Evolutionary conservation across 1,140 invertebrate species (phyloP).

Genomic region (Drosophila burlai): DNA sequence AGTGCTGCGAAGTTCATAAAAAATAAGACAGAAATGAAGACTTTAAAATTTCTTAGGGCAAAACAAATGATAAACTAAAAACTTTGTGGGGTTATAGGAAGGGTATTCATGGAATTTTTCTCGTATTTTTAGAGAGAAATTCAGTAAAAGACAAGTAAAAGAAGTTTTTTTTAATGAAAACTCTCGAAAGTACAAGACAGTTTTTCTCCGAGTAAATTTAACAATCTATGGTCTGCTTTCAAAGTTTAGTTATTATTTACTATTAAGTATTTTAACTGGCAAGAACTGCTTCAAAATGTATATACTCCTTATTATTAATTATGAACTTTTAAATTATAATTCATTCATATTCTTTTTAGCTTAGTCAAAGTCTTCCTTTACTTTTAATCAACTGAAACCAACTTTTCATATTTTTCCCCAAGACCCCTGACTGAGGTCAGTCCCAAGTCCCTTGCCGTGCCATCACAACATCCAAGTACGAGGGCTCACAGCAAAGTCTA

Average conservation of each 20-base stretch:
- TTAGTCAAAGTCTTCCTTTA: not conserved
- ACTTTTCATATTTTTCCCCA: conserved; percentile 3
- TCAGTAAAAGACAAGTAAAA: not conserved
- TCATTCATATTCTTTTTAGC: not conserved
- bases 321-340: not conserved
- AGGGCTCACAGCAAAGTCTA: not conserved
- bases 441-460: not conserved
- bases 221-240: not conserved
- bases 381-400: conserved; percentile 14
- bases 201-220: not conserved
- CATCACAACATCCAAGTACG: conserved; percentile 10
- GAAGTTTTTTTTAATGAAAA: conserved; percentile 12
- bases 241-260: not conserved
- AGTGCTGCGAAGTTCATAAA: conserved; percentile 1
- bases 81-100: not conserved
- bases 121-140: not conserved
- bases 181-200: not conserved
- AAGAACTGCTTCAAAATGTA: not conserved
- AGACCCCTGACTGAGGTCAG: conserved; percentile 4
- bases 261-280: not conserved
- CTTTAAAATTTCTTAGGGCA: not conserved
- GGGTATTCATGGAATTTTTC: not conserved
- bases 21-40: conserved; percentile 1
- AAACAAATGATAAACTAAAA: conserved; percentile 2
- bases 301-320: not conserved